Base-by-base conservation (phyloP, 1,140 invertebrate species). In the Grapholita molesta region DNA sequence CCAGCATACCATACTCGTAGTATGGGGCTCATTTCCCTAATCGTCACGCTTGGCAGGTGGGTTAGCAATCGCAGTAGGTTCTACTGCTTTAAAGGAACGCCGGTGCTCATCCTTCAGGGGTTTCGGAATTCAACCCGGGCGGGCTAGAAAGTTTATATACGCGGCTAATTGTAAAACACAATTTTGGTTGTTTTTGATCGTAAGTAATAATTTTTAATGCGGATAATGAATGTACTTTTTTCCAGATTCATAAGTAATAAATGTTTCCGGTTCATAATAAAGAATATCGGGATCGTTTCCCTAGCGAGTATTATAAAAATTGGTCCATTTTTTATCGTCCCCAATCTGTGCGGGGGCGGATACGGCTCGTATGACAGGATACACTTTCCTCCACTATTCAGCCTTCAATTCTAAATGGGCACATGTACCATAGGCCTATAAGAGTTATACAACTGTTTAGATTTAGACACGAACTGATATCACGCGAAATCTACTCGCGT, bases 311-410 rank as follows among this genome's bases (percentile, higher is more conserved):
- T 90, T 89, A 90, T 89, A 86, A 89, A 89, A 89, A 90, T 89
- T 86, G 81, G 78, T 87, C 74, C 78, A 86, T 90, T 89, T 91
- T 91, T 91, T 90, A 88, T 33, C 78, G 64, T 74, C 71, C 75
- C 73, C 82, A 82, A 84, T 84, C 84, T 78, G 77, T 77, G 83
- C 77, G 85, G 69, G 85, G 86, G 89, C 85, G 89, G 89, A 89
- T 88, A 86, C 80, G 78, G 77, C 76, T 90, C 89, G 55, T 86
- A 90, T 91, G 88, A 89, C 89, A 87, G 89, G 88, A 91, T 90
- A 85, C 77, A 79, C 77, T 89, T 82, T 86, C 77, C 72, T 82
- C 42, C 18, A 48, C 42, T 48, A 48, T 21, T 48, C 3, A 7
- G 8, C 1, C 18, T 21, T 21, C 42, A 21, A 48, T 8, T 48